Conservation (phyloP, 2,113 vertebrate genomes). For the Scopus umbretta region DNA sequence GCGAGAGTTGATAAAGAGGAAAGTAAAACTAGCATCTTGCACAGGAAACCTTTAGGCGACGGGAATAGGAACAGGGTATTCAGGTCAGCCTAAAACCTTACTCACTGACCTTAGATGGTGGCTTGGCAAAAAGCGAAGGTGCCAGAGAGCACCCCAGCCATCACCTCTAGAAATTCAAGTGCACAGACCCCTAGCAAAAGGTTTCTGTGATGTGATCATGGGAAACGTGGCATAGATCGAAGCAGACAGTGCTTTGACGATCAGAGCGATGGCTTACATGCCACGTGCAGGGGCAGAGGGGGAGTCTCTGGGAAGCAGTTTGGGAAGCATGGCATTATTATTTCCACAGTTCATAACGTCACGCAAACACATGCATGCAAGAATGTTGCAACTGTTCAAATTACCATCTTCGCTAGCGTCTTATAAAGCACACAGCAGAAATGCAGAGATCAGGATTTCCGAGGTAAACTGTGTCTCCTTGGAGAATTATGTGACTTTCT, state of each 20-base stretch:
- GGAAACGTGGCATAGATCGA: background rate
- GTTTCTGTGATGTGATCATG: background rate
- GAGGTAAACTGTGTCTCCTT: too few species aligned
- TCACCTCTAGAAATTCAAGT: background rate
- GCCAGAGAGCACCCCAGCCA: background rate
- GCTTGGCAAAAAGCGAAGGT: background rate
- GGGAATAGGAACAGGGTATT: background rate
- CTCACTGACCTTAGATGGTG: background rate
- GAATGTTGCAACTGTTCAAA: background rate
- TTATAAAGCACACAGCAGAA: background rate
- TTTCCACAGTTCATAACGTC: background rate
- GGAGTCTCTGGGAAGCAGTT: background rate
- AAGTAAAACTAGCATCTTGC: background rate
- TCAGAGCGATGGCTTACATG: background rate
- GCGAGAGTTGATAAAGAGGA: background rate
- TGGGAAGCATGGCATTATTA: background rate
- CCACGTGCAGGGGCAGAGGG: background rate
- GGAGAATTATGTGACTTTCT: background rate
- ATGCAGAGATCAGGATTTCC: conserved; percentile 23
- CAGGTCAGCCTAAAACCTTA: background rate
- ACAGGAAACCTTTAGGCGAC: background rate
- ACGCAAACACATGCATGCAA: background rate
- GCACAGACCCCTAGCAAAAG: background rate
- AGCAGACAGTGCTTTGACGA: background rate
- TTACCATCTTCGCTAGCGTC: background rate